phyloP scores from a whole-genome alignment of 2,797 vertebrate species.

The Dryobates pubescens region DNA sequence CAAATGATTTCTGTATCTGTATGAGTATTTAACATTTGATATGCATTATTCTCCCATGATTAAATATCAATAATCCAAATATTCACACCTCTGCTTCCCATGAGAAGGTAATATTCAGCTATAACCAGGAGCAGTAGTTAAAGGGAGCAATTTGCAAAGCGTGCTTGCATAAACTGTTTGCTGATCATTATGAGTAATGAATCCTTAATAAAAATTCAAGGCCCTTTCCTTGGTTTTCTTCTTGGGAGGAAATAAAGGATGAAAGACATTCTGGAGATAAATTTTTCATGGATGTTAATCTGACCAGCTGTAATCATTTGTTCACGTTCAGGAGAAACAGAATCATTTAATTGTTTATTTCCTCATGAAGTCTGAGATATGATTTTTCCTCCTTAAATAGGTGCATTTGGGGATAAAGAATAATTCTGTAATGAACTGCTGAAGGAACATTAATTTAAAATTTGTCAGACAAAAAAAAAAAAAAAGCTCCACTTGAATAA shows the following conservation, averaged over 20 bases:
- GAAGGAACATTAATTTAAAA: slow-evolving; percentile 17
- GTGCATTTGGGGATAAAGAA: neutral
- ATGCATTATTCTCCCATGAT: slow-evolving; percentile 1
- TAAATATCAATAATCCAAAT: slow-evolving; percentile 39
- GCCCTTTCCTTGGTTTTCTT: slow-evolving; percentile 35
- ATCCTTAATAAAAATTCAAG: slow-evolving; percentile 55
- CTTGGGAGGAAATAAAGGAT: slow-evolving; percentile 14
- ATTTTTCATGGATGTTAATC: slow-evolving; percentile 19
- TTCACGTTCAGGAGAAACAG: neutral
- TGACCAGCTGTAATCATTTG: slow-evolving; percentile 31
- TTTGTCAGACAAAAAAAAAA: neutral
- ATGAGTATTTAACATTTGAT: slow-evolving; percentile 4
- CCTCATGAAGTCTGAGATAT: neutral
- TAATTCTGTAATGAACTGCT: neutral
- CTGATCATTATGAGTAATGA: slow-evolving; percentile 44
- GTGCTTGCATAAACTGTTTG: slow-evolving; percentile 53
- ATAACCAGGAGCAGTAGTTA: slow-evolving; percentile 18
- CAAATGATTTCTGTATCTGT: slow-evolving; percentile 37
- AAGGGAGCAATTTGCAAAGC: slow-evolving; percentile 39
- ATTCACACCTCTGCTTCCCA: slow-evolving; percentile 32
- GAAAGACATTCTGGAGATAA: slow-evolving; percentile 14
- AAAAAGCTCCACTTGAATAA: neutral
- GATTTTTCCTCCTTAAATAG: slow-evolving; percentile 13
- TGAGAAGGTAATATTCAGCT: slow-evolving; percentile 15
- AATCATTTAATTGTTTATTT: slow-evolving; percentile 41